Conservation (phyloP, 1,140 invertebrate species). For the Drosophila mauritiana region DNA sequence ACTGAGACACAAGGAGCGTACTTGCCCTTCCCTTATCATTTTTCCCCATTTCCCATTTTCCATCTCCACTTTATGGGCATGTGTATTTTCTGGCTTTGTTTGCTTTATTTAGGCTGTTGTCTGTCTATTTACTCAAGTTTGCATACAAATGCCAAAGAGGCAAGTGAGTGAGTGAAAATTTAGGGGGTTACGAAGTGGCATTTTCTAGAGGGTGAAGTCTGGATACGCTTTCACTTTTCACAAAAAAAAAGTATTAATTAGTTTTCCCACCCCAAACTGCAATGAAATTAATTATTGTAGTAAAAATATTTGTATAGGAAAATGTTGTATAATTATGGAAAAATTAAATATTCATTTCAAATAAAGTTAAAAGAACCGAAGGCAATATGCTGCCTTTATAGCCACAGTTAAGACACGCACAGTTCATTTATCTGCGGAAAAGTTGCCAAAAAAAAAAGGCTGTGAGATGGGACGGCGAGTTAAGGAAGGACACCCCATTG, state of each 20-base stretch:
- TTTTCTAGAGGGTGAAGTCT: neutral
- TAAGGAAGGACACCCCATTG: neutral
- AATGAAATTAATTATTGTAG: too few species aligned
- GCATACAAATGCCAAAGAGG: conserved; percentile 57
- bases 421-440: conserved; percentile 53
- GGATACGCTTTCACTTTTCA: neutral
- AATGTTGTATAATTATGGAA: too few species aligned
- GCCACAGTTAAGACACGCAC: conserved; percentile 45
- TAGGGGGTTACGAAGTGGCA: neutral
- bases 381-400: conserved; percentile 48
- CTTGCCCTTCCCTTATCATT: conserved; percentile 3
- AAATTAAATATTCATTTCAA: neutral
- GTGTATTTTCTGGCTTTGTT: conserved; percentile 64
- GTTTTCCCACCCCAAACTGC: too few species aligned
- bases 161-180: conserved; percentile 22
- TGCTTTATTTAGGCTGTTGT: conserved; percentile 71
- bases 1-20: conserved; percentile 24
- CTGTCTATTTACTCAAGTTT: conserved; percentile 68
- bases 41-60: conserved; percentile 1
- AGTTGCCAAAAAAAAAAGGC: conserved; percentile 29
- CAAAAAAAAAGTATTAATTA: neutral
- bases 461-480: neutral
- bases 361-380: neutral
- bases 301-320: too few species aligned
- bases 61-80: conserved; percentile 48